These are phyloP conservation scores for Cotesia vestalis DNA, from an alignment of 1,140 invertebrate genomes.

Conservation along the genomic window DNA sequence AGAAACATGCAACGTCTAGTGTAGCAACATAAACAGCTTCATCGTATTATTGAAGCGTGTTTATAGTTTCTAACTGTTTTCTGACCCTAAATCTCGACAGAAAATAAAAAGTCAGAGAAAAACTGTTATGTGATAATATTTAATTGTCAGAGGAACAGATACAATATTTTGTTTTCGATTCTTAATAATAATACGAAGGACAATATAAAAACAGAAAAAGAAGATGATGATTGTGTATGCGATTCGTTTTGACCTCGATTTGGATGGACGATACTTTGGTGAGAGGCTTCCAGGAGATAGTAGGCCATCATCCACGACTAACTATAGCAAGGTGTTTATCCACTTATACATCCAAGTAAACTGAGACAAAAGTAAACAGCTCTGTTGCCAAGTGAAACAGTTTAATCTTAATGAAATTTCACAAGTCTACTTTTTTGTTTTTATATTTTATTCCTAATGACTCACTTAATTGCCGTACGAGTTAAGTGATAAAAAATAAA, in stretches of 20 bases:
- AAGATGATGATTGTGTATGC: conserved; percentile 30
- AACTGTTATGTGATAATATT: no score
- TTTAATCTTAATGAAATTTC: neutral
- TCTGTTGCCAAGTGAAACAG: conserved; percentile 29
- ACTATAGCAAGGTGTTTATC: no score
- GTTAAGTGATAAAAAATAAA: no score
- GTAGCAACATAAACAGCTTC: neutral
- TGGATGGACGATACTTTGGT: conserved; percentile 61
- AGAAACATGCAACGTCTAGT: neutral
- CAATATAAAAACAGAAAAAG: neutral
- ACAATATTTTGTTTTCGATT: neutral
- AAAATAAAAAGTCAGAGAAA: no score
- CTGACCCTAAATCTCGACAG: no score
- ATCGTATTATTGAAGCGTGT: neutral
- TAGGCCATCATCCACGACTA: conserved; percentile 53
- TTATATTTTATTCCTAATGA: conserved; percentile 2
- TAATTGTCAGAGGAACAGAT: no score
- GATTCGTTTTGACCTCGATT: conserved; percentile 64
- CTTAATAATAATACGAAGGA: conserved; percentile 20
- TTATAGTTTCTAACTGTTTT: no score
- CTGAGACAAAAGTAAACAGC: conserved; percentile 38
- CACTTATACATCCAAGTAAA: neutral
- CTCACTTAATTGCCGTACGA: no score
- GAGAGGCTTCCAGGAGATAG: conserved; percentile 63
- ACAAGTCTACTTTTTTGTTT: neutral